Percentiles rank a stretch among this genome's conserved stretches.
phyloP scores from a whole-genome alignment of 2,888 invertebrate species.

The Pilophorus perplexus region DNA sequence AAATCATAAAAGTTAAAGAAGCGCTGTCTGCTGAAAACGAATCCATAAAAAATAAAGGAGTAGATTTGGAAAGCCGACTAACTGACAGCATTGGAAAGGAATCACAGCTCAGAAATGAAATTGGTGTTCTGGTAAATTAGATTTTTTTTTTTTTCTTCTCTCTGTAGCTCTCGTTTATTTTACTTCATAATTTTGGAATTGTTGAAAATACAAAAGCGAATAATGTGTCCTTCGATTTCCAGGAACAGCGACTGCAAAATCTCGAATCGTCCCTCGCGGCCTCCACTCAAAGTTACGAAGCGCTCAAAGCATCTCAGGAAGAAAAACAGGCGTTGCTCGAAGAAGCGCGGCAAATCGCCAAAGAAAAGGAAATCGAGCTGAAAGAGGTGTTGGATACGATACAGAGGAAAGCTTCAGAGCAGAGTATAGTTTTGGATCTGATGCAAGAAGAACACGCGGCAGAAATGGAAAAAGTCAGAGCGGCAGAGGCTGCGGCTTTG shows the following conservation, averaged over 20 bases:
- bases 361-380: constrained; percentile 4
- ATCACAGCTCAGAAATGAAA: constrained; percentile 6
- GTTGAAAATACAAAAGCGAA: neutral
- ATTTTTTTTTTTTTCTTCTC: neutral
- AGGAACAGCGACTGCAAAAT: constrained; percentile 11
- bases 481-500: neutral
- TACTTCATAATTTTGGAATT: neutral
- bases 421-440: constrained; percentile 22
- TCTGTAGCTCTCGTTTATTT: neutral
- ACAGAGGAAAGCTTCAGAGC: constrained; percentile 5
- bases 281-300: constrained; percentile 15
- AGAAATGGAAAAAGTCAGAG: constrained; percentile 14
- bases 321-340: constrained; percentile 17
- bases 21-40: constrained; percentile 8
- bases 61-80: neutral
- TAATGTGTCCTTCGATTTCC: neutral
- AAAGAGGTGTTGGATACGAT: neutral
- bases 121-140: neutral
- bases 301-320: constrained; percentile 7
- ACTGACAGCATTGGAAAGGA: constrained; percentile 3
- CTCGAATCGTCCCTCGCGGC: constrained; percentile 3
- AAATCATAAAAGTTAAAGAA: constrained; percentile 3
- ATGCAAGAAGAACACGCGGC: constrained; percentile 22
- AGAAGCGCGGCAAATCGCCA: constrained; percentile 5
- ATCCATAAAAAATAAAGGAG: neutral